phyloP scores from a whole-genome alignment of 2,797 vertebrate species.

The Hypotaenidia okinawae region DNA sequence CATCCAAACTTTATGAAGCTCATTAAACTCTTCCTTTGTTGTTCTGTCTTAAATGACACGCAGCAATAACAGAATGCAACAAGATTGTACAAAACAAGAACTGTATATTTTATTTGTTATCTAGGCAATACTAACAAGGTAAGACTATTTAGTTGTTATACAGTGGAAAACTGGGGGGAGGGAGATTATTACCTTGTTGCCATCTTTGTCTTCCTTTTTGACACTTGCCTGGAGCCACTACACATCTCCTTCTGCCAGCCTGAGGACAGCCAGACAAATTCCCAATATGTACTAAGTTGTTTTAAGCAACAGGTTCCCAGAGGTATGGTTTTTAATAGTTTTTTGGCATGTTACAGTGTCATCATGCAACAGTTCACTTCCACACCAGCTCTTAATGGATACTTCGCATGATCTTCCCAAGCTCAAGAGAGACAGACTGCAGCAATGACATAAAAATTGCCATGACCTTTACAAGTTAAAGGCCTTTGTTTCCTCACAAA shows the following conservation, averaged over 20 bases:
- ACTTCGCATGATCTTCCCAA: neutral
- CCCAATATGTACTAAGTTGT: neutral
- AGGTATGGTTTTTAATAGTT: neutral
- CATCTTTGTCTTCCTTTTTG: neutral
- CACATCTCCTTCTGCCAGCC: neutral
- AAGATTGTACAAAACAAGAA: neutral
- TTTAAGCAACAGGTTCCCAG: neutral
- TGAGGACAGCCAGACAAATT: neutral
- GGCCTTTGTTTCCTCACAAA: neutral
- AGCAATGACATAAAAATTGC: neutral
- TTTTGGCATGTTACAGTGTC: neutral
- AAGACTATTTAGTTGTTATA: neutral
- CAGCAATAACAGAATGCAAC: neutral
- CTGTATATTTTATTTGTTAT: neutral
- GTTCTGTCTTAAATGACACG: neutral
- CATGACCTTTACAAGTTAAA: neutral
- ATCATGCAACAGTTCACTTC: neutral
- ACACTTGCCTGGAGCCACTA: neutral
- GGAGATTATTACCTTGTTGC: neutral
- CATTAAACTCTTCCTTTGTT: neutral
- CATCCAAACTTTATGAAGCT: neutral
- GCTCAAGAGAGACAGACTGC: neutral
- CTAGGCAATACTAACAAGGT: neutral
- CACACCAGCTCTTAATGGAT: neutral
- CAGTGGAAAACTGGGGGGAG: accelerated